Percentiles rank a stretch among this genome's conserved stretches.
Conservation (phyloP, 2,797 vertebrate species). For the Rhinichthys osculus region DNA sequence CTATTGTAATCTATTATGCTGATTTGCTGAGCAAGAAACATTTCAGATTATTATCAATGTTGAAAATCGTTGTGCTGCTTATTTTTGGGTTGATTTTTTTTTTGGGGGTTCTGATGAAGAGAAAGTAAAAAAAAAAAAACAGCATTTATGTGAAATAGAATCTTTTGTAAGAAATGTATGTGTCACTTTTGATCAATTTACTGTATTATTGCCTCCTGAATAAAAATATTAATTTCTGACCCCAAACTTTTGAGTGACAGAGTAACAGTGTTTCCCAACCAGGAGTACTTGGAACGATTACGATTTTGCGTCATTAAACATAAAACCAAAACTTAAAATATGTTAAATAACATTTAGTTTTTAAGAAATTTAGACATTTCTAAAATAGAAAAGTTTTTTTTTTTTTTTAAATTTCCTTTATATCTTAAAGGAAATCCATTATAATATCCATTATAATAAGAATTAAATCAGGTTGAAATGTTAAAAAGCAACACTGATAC, state of each 20-base stretch:
- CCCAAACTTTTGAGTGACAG: background rate
- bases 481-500: background rate
- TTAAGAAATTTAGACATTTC: too few species aligned
- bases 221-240: background rate
- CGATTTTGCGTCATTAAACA: background rate
- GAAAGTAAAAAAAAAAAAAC: background rate
- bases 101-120: background rate
- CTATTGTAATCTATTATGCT: too few species aligned
- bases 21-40: too few species aligned
- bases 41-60: too few species aligned
- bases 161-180: background rate
- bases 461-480: background rate
- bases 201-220: too few species aligned
- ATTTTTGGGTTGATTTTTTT: too few species aligned
- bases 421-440: background rate
- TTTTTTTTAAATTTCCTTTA: too few species aligned
- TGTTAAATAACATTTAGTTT: background rate
- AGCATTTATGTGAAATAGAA: background rate
- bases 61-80: too few species aligned
- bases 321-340: background rate
- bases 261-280: background rate
- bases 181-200: background rate
- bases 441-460: too few species aligned
- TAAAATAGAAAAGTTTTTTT: too few species aligned
- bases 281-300: background rate